Conservation (phyloP, 2,888 invertebrate genomes). For the Drosophila borealis region DNA sequence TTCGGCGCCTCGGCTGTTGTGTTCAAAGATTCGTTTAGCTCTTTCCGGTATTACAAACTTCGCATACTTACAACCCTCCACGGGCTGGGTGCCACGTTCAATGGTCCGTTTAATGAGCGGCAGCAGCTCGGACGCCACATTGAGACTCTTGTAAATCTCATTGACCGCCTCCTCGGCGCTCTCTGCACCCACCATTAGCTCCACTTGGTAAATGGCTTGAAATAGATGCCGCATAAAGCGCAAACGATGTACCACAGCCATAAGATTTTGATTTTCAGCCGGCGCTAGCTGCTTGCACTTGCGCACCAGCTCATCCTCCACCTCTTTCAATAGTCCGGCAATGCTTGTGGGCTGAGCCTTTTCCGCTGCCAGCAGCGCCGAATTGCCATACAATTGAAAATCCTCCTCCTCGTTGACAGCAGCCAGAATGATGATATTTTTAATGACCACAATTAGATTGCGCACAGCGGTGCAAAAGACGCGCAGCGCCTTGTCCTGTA, state of each 20-base stretch:
- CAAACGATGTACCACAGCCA: slow-evolving; percentile 91
- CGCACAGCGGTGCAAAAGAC: slow-evolving; percentile 95
- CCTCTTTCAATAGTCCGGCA: slow-evolving; percentile 92
- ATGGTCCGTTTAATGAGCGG: slow-evolving; percentile 92
- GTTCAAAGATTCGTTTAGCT: background rate
- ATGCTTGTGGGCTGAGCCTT: slow-evolving; percentile 90
- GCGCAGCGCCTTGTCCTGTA: slow-evolving; percentile 92
- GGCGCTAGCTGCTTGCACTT: slow-evolving; percentile 86
- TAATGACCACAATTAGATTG: slow-evolving; percentile 94
- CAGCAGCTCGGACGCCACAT: slow-evolving; percentile 93
- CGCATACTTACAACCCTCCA: slow-evolving; percentile 81
- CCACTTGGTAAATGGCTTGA: slow-evolving; percentile 88
- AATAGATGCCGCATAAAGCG: slow-evolving; percentile 95
- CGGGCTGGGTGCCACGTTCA: slow-evolving; percentile 90
- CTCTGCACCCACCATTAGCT: slow-evolving; percentile 85
- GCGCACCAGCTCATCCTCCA: slow-evolving; percentile 94
- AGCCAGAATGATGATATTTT: slow-evolving; percentile 94
- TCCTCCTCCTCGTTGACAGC: slow-evolving; percentile 98
- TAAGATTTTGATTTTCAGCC: slow-evolving; percentile 86
- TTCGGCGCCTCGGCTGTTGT: slow-evolving; percentile 88
- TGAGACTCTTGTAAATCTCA: slow-evolving; percentile 93
- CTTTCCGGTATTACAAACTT: background rate
- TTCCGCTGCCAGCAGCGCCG: slow-evolving; percentile 91
- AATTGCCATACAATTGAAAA: slow-evolving; percentile 95
- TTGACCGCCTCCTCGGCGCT: slow-evolving; percentile 86